Evolutionary conservation across 2,113 vertebrate genomes (phyloP).

Genomic region (Vulpes vulpes): DNA sequence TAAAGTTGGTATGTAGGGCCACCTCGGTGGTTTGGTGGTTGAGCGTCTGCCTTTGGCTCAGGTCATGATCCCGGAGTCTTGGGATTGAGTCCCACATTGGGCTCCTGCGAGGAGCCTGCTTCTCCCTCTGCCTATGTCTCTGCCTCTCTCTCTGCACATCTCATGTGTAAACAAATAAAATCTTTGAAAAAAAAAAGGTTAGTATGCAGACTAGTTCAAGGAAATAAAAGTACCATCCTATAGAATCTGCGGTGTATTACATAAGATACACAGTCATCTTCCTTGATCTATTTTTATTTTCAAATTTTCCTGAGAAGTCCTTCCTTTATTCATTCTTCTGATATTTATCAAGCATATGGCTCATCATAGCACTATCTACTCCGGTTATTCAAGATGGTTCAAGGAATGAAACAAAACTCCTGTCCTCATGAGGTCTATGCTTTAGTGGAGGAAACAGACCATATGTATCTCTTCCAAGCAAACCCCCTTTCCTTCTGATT

Average conservation of each 20-base stretch:
- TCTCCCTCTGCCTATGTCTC: no score
- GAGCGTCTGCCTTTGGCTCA: no score
- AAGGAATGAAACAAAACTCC: background rate
- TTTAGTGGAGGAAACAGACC: background rate
- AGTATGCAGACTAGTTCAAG: background rate
- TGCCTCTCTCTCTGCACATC: no score
- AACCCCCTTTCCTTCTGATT: background rate
- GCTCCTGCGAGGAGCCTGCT: no score
- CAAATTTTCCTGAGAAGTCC: background rate
- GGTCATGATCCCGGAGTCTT: no score
- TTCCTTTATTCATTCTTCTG: background rate
- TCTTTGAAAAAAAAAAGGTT: background rate
- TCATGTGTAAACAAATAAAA: no score
- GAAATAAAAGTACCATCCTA: background rate
- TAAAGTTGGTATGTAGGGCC: background rate
- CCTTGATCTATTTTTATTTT: background rate
- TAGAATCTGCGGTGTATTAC: background rate
- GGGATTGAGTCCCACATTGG: no score
- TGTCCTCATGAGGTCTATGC: background rate
- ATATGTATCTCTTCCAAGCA: background rate
- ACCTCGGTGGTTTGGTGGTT: no score
- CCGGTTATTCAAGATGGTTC: background rate
- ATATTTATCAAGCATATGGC: background rate
- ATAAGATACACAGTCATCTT: background rate
- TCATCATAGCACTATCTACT: background rate